Evolutionary conservation across 2,888 invertebrate species (phyloP), one percentile per base, ranked within the genome.

Genomic region (Eristalis intricaria): DNA sequence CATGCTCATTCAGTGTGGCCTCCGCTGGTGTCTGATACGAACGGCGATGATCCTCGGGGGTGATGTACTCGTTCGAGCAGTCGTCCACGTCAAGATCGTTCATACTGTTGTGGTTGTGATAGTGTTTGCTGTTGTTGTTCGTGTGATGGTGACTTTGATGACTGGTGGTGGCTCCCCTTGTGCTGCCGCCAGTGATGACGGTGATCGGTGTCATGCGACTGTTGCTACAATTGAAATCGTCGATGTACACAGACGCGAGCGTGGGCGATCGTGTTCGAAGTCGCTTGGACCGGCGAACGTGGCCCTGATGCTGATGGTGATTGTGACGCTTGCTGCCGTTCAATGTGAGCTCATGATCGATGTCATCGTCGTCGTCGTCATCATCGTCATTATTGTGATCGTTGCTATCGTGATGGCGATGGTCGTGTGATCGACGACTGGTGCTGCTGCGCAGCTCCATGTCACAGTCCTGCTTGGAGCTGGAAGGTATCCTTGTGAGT

Each of bases 201-300:
- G 82, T 86, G 19, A 78, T 70, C 1, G 86, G 86, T 61, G 86
- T 40, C 78, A 86, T 78, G 2, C 74, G 78, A 22, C 65, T 82
- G 38, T 22, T 84, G 40, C 64, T 71, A 35, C 81, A 77, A 43
- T 86, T 78, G n/a, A 82, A 86, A 4, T 86, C 86, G 15, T 86
- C 86, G 61, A 86, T 86, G 35, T 83, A 86, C 4, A 86, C 82
- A 0, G 86, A 83, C 3, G 86, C 64, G 4, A 86, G 29, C n/a
- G 79, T 84, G 23, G 81, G 83, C 3, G 84, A 84, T 10, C 77
- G 63, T n/a, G 63, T 89, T 38, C 69, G 68, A 38, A 74, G 65
- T 26, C 68, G 85, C 60, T 65, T 89, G 40, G 79, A 76, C 79
- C 82, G 64, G 0, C 86, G 85, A 13, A n/a, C 66, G 26, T 80